phyloP scores from a whole-genome alignment of 2,888 invertebrate species.

The Phaonia tiefii region DNA sequence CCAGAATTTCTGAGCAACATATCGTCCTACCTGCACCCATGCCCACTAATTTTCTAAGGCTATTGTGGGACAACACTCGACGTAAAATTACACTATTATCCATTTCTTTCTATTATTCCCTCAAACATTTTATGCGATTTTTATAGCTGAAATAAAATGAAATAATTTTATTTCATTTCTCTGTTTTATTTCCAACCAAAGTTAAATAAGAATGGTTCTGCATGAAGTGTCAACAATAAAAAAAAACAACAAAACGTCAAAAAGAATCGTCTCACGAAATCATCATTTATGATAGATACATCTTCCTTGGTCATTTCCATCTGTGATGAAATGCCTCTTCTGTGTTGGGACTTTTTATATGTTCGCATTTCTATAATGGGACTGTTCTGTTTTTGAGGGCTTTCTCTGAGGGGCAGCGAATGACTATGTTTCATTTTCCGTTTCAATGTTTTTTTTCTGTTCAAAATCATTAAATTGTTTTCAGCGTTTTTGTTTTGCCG shows the following conservation, averaged over 20 bases:
- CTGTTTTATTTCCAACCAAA: constrained; percentile 2
- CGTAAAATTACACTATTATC: no score
- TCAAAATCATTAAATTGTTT: constrained; percentile 59
- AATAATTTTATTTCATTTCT: constrained; percentile 5
- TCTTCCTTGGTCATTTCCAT: background rate
- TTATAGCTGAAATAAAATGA: constrained; percentile 14
- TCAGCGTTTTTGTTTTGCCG: constrained; percentile 27
- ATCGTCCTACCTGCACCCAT: no score
- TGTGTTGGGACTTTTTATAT: no score
- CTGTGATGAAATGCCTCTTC: constrained; percentile 13
- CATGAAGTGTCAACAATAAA: constrained; percentile 35
- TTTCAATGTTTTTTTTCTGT: constrained; percentile 37
- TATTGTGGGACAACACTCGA: no score
- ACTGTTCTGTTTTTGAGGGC: constrained; percentile 17
- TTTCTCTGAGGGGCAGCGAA: constrained; percentile 51
- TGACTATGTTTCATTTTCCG: constrained; percentile 7
- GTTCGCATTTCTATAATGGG: background rate
- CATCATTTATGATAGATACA: constrained; percentile 11
- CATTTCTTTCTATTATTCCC: no score
- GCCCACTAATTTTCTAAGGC: no score
- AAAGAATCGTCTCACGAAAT: background rate
- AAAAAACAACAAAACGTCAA: constrained; percentile 9
- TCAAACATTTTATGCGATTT: background rate
- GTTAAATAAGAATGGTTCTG: background rate
- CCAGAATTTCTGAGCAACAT: no score